These are phyloP conservation scores for Lophius piscatorius DNA, from an alignment of 2,113 vertebrate genomes.

Conservation along the genomic window DNA sequence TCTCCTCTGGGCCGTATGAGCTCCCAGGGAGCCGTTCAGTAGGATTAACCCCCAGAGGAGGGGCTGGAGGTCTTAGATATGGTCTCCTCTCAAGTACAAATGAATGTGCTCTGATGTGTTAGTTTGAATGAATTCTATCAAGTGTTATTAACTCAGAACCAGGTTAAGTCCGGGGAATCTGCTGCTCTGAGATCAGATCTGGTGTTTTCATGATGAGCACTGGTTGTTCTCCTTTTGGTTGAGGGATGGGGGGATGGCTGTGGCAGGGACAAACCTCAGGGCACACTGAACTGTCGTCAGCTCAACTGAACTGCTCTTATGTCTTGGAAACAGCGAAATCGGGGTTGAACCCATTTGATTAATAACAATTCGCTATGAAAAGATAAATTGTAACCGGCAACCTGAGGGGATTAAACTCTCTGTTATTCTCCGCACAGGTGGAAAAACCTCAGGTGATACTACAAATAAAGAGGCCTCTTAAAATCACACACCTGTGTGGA, in stretches of 20 bases:
- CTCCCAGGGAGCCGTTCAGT: slow-evolving; percentile 55
- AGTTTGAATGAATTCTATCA: slow-evolving; percentile 54
- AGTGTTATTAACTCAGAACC: slow-evolving; percentile 36
- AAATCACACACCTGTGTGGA: slow-evolving; percentile 63
- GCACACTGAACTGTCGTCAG: slow-evolving; percentile 30
- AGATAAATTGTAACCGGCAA: no score
- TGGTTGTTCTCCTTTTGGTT: slow-evolving; percentile 47
- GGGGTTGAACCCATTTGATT: no score
- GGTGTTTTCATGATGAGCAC: slow-evolving; percentile 28
- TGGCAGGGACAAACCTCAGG: slow-evolving; percentile 36
- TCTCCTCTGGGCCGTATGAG: slow-evolving; percentile 62
- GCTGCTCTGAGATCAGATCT: slow-evolving; percentile 32
- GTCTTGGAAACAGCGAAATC: slow-evolving; percentile 19
- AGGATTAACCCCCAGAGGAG: slow-evolving; percentile 66
- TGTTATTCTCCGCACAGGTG: slow-evolving; percentile 40
- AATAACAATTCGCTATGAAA: no score
- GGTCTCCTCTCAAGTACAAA: slow-evolving; percentile 49
- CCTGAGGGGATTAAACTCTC: slow-evolving; percentile 36
- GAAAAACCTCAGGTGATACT: slow-evolving; percentile 55
- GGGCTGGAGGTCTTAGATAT: slow-evolving; percentile 57
- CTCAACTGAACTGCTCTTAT: slow-evolving; percentile 17
- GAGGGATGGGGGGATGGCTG: slow-evolving; percentile 1
- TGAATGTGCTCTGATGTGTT: slow-evolving; percentile 49
- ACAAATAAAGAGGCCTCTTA: slow-evolving; percentile 67
- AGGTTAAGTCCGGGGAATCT: slow-evolving; percentile 9